These are phyloP conservation scores for Lamprotornis superbus DNA, from an alignment of 2,113 vertebrate genomes.

Conservation along the genomic window DNA sequence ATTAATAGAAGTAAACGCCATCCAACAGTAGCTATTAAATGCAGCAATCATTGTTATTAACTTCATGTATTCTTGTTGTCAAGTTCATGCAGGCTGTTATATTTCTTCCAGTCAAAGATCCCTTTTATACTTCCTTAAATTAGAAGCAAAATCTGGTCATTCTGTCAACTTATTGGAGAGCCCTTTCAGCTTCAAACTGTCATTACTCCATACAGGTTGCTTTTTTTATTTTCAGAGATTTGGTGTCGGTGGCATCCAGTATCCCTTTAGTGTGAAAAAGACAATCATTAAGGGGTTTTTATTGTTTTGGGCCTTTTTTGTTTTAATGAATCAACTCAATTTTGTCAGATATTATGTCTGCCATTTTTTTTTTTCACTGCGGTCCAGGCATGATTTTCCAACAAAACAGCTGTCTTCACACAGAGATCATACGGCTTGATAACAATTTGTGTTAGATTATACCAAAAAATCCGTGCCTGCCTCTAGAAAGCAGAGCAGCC, in stretches of 20 bases:
- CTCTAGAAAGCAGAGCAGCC: background rate
- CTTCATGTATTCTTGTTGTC: background rate
- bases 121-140: background rate
- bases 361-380: background rate
- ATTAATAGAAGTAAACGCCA: background rate
- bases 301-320: background rate
- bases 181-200: background rate
- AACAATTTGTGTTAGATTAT: background rate
- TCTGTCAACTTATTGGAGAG: background rate
- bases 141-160: background rate
- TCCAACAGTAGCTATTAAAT: background rate
- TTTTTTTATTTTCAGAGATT: background rate
- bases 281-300: background rate
- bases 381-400: background rate
- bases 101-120: background rate
- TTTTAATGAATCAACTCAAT: background rate
- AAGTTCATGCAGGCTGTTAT: background rate
- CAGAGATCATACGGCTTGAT: background rate
- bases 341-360: background rate
- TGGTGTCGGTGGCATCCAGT: rapidly evolving
- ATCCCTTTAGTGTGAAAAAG: background rate
- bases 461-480: background rate
- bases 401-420: background rate
- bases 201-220: background rate
- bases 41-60: background rate